Percentiles rank a stretch among this genome's conserved stretches.
phyloP scores from a whole-genome alignment of 1,140 invertebrate species.

The Steinernema feltiae region DNA sequence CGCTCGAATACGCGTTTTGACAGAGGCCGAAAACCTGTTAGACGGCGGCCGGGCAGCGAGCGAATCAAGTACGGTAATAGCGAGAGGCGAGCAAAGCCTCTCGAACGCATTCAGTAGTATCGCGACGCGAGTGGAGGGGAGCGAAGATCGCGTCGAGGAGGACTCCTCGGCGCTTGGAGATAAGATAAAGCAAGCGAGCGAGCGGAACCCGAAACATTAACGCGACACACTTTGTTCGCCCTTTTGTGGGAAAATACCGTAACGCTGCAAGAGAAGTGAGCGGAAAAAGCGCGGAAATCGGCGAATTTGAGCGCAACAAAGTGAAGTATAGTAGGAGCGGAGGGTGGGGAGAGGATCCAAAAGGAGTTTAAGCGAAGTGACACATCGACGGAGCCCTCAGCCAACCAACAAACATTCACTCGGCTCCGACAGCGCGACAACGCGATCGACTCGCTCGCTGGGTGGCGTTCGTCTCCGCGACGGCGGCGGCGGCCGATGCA shows the following conservation, averaged over 20 bases:
- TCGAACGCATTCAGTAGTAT: not conserved
- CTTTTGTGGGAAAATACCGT: not conserved
- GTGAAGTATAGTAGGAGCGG: not conserved
- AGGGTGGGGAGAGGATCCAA: not conserved
- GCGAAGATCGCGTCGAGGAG: not conserved
- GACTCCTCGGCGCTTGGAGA: not conserved
- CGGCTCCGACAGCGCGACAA: not conserved
- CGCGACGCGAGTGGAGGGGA: not conserved
- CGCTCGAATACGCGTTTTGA: constrained; percentile 4
- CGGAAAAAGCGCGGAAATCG: not conserved
- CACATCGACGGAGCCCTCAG: not conserved
- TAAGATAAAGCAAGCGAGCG: not conserved
- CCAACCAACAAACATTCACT: constrained; percentile 12
- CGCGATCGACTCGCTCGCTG: not conserved
- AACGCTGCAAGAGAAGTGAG: not conserved
- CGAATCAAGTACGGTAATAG: constrained; percentile 5
- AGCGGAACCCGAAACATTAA: not conserved
- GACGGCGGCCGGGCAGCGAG: constrained; percentile 1
- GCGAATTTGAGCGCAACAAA: not conserved
- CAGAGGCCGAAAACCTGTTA: constrained; percentile 11
- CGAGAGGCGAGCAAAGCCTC: not conserved
- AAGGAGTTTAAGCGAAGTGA: not conserved
- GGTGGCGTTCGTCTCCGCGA: not conserved
- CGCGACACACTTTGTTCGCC: not conserved
- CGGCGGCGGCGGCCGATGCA: too few species aligned